A percentile compares a stretch with the other conserved stretches of the same genome.
These are phyloP conservation scores for Venusia cambrica DNA, from an alignment of 2,888 invertebrate genomes.

Conservation along the genomic window DNA sequence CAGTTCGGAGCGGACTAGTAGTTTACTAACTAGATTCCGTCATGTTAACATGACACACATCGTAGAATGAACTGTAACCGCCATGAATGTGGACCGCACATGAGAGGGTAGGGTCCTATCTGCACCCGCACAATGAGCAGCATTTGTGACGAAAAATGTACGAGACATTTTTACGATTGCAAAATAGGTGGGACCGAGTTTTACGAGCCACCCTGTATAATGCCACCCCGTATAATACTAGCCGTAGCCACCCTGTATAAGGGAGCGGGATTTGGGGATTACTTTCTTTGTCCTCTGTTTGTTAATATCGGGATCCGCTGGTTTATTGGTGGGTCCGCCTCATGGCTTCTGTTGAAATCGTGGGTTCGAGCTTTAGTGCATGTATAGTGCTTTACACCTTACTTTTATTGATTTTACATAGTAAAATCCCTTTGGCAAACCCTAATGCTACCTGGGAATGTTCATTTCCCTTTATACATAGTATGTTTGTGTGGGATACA, in stretches of 20 bases:
- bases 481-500: too few species aligned
- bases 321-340: constrained; percentile 10
- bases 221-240: too few species aligned
- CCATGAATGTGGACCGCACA: constrained; percentile 16
- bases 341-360: constrained; percentile 1
- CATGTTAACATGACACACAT: too few species aligned
- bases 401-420: too few species aligned
- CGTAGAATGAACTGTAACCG: too few species aligned
- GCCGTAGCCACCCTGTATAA: constrained; percentile 63
- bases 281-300: constrained; percentile 32
- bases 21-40: too few species aligned
- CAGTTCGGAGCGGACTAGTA: too few species aligned
- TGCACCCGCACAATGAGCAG: constrained; percentile 55
- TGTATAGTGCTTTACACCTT: too few species aligned
- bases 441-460: too few species aligned
- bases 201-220: constrained; percentile 62
- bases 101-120: constrained; percentile 37
- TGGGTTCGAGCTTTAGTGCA: too few species aligned
- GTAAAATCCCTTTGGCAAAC: too few species aligned
- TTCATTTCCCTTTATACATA: too few species aligned
- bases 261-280: constrained; percentile 36
- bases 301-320: constrained; percentile 30
- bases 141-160: constrained; percentile 73
- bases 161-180: constrained; percentile 72
- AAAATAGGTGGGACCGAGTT: constrained; percentile 71